Percentiles rank a stretch among this genome's conserved stretches.
These are phyloP conservation scores for Paratilapia polleni DNA, from an alignment of 2,113 vertebrate species.

Conservation along the genomic window DNA sequence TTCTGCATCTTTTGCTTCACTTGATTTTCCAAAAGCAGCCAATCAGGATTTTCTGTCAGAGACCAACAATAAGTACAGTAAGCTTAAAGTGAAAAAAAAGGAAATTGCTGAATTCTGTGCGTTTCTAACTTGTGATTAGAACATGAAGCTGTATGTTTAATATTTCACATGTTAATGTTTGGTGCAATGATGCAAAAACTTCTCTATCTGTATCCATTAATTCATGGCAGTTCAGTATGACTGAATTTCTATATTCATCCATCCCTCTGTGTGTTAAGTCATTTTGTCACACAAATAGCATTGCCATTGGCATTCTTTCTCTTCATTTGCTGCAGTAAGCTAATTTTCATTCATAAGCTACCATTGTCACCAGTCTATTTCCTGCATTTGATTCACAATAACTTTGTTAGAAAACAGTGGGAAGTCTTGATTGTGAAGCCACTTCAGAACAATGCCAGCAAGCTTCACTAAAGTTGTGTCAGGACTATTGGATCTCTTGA, in stretches of 20 bases:
- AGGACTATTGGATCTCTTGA: constrained; percentile 25
- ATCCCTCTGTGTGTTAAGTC: constrained; percentile 6
- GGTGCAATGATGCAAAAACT: neutral
- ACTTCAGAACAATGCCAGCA: constrained; percentile 9
- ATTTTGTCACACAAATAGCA: constrained; percentile 28
- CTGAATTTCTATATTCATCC: constrained; percentile 14
- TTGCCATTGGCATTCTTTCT: constrained; percentile 22
- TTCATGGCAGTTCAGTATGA: neutral
- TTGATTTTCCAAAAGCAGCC: constrained; percentile 4
- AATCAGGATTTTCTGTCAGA: neutral
- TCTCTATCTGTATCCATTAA: neutral
- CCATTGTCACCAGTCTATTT: constrained; percentile 19
- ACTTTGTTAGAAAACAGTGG: constrained; percentile 14
- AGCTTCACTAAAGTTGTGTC: constrained; percentile 29
- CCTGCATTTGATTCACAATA: constrained; percentile 24
- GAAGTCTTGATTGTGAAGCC: constrained; percentile 35
- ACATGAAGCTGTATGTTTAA: neutral
- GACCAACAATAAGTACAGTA: neutral
- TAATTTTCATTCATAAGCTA: constrained; percentile 12
- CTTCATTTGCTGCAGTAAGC: constrained; percentile 5
- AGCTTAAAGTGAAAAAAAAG: neutral
- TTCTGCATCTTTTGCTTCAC: constrained; percentile 1
- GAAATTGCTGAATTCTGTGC: neutral
- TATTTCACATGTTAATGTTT: neutral
- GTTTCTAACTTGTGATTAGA: neutral